Percentiles rank a stretch among this genome's conserved stretches.
phyloP scores from a whole-genome alignment of 2,888 invertebrate species.

The Drosophila mulleri region DNA sequence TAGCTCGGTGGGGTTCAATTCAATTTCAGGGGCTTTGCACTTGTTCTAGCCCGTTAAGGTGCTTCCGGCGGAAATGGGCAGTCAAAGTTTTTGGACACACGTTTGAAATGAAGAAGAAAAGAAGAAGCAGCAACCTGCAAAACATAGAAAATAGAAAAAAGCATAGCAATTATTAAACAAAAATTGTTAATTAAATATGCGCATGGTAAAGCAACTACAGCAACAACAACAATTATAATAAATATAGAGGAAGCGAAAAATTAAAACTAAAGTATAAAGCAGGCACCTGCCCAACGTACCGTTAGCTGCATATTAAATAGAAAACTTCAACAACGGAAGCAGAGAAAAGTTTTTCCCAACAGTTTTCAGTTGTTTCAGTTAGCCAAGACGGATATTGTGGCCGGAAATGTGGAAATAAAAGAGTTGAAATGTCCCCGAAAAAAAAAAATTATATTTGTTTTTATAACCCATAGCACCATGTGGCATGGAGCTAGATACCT shows the following conservation, averaged over 20 bases:
- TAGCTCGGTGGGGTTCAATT: constrained; percentile 34
- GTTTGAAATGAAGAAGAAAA: constrained; percentile 25
- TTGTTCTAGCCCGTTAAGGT: constrained; percentile 76
- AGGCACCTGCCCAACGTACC: constrained; percentile 38
- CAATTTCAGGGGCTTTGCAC: constrained; percentile 68
- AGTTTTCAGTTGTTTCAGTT: constrained; percentile 33
- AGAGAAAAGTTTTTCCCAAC: constrained; percentile 62
- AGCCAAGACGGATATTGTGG: constrained; percentile 52
- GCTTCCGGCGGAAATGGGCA: constrained; percentile 79
- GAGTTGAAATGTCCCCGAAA: constrained; percentile 24
- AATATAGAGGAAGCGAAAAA: constrained; percentile 50
- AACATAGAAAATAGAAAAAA: constrained; percentile 72
- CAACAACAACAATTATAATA: constrained; percentile 33
- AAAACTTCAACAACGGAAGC: constrained; percentile 69
- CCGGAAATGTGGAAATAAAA: constrained; percentile 55
- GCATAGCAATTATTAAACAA: constrained; percentile 68
- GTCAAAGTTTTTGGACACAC: constrained; percentile 67
- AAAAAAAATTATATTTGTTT: constrained; percentile 26
- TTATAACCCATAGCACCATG: constrained; percentile 20
- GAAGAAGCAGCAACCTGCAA: constrained; percentile 56
- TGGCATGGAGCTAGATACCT: background rate
- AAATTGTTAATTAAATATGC: constrained; percentile 75
- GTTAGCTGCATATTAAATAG: constrained; percentile 45
- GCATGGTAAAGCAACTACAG: constrained; percentile 40
- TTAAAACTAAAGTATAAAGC: constrained; percentile 68